A percentile compares a stretch with the other conserved stretches of the same genome.
phyloP scores from a whole-genome alignment of 2,888 invertebrate genomes.

The Harpalus rubripes region DNA sequence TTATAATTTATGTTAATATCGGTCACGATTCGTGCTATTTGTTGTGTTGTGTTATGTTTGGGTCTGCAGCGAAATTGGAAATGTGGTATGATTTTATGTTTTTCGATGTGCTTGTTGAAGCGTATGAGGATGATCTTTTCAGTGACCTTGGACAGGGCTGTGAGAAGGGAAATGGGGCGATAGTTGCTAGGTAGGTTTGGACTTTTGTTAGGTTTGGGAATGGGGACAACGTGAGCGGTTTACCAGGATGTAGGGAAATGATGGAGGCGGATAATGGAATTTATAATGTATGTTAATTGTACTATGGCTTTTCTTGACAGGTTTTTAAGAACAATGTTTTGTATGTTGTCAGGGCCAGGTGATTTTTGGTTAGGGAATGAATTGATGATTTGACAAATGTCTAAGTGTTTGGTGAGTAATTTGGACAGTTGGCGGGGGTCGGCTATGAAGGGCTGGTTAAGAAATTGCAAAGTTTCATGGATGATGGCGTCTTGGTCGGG shows the following conservation, averaged over 20 bases:
- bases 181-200: no score
- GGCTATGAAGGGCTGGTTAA: background rate
- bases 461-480: background rate
- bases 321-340: slow-evolving; percentile 68
- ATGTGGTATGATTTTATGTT: no score
- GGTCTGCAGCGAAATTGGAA: no score
- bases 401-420: slow-evolving; percentile 59
- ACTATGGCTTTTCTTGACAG: slow-evolving; percentile 67
- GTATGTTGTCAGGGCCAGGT: slow-evolving; percentile 68
- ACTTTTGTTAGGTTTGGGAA: no score
- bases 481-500: slow-evolving; percentile 22
- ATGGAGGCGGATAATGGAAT: slow-evolving; percentile 55
- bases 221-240: slow-evolving; percentile 56
- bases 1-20: no score
- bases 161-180: no score
- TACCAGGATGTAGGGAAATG: slow-evolving; percentile 68
- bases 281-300: slow-evolving; percentile 67
- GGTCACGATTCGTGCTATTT: no score
- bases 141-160: no score
- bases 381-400: slow-evolving; percentile 64
- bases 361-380: slow-evolving; percentile 67
- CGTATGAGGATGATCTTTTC: no score
- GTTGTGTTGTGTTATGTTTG: no score
- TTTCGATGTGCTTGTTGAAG: no score
- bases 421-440: background rate